Evolutionary conservation across 2,113 vertebrate species (phyloP).

Genomic region (Apteryx mantelli): DNA sequence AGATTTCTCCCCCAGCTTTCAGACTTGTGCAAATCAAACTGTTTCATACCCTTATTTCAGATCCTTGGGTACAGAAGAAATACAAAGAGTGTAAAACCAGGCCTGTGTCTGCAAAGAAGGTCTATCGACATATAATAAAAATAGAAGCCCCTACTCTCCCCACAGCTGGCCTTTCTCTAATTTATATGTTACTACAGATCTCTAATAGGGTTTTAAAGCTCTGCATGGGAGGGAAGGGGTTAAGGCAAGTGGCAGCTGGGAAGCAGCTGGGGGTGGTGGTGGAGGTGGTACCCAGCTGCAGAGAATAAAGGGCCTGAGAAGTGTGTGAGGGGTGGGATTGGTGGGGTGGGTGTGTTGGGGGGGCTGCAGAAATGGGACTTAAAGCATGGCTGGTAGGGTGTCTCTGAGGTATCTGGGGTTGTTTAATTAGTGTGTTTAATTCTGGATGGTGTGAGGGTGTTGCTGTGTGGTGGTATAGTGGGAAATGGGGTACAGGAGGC

Average conservation of each 20-base stretch:
- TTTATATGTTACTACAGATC: no score
- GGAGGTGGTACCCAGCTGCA: background rate
- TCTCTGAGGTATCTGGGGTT: background rate
- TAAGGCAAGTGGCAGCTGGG: background rate
- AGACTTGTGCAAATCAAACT: background rate
- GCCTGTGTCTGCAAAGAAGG: background rate
- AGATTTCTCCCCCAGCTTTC: background rate
- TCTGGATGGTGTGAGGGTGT: background rate
- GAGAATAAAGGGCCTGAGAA: background rate
- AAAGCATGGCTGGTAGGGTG: background rate
- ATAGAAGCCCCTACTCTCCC: rapidly evolving
- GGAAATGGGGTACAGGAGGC: background rate
- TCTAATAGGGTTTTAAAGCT: background rate
- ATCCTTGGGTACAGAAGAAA: background rate
- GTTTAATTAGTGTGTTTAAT: background rate
- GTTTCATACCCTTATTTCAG: background rate
- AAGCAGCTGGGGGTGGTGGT: background rate
- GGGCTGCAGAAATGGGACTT: background rate
- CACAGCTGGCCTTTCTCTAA: background rate
- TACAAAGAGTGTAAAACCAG: background rate
- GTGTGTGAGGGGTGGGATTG: background rate
- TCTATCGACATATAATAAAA: background rate
- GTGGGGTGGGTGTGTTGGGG: background rate
- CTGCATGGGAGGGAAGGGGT: background rate
- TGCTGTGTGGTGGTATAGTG: background rate